Base-by-base conservation (phyloP, 2,888 invertebrate genomes). In the Pheosia gnoma region DNA sequence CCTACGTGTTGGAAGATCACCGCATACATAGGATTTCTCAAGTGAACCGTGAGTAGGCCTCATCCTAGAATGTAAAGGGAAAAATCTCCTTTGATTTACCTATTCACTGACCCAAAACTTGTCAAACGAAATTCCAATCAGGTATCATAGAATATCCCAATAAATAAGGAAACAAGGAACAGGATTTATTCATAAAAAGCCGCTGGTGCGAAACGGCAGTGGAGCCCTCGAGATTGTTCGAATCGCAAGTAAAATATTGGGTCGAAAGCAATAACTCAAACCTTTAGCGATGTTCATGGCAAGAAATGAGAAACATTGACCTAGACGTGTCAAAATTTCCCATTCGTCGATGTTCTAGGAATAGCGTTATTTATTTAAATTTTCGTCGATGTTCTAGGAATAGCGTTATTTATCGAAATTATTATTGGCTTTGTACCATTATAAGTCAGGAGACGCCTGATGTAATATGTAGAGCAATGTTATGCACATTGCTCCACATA, bases 241-340 rank as follows among this genome's bases (percentile, higher is more conserved):
- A 64, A 65, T 63, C 77, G 69, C 68, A 73, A 75, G 66, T 74
- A 75, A 77, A 76, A 75, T 78, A 68, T 78, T 68, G 74, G 74
- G 66, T 66, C 63, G 53, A 39, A 59, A 59, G 70, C 66, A 63
- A 82, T 80, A 78, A 79, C 65, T 78, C 75, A 71, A 70, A 68
- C 70, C 71, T 75, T 72, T 72, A 70, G 66, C 73, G 72, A 74
- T 74, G 72, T 75, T 75, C 68, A 72, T 66, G 52, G 58, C 61
- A 64, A 62, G 65, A 69, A 70, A 71, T 63, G 59, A 60, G 59
- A 62, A 66, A 68, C 69, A 70, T 68, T 66, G 61, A 57, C 49
- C 52, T 5, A 9, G 10, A 7, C 8, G 3, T 8, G 43, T 43
- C 25, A 25, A 25, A 25, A 25, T 25, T 25, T 25, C 25, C 43